Percentiles rank a stretch among this genome's conserved stretches.
Conservation (phyloP, 2,113 vertebrate genomes). For the Aviceda subcristata region DNA sequence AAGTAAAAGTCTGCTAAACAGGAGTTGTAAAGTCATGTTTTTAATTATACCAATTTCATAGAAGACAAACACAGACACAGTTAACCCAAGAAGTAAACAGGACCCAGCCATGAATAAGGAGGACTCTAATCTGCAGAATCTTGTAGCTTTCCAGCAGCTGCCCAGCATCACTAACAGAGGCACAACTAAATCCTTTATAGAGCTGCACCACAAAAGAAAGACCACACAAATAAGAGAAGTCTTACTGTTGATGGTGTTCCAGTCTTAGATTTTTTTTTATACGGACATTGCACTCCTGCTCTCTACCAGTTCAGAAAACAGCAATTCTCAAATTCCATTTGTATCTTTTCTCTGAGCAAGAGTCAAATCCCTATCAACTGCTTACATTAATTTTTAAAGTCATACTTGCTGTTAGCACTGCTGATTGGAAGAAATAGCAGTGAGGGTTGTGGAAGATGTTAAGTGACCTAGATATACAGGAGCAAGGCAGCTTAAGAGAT, state of each 20-base stretch:
- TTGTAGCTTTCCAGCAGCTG: not conserved
- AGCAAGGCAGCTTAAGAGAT: slow-evolving; percentile 35
- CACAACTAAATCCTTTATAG: not conserved
- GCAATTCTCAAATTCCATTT: not conserved
- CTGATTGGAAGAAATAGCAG: slow-evolving; percentile 34
- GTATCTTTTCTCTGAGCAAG: not conserved
- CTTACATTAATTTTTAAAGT: slow-evolving; percentile 60
- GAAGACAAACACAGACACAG: not conserved
- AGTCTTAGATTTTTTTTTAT: not conserved
- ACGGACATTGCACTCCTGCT: not conserved
- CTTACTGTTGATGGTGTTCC: not conserved
- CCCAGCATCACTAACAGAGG: not conserved
- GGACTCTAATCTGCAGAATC: not conserved
- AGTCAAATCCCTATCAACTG: slow-evolving; percentile 18
- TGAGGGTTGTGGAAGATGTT: not conserved
- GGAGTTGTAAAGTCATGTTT: not conserved
- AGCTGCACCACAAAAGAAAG: not conserved
- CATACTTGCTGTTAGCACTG: not conserved
- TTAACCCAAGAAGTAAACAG: not conserved
- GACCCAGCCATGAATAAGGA: not conserved
- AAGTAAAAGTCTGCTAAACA: not conserved
- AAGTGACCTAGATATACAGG: slow-evolving; percentile 47
- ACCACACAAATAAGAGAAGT: not conserved
- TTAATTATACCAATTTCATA: not conserved
- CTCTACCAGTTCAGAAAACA: not conserved